Evolutionary conservation across 1,140 invertebrate species (phyloP).

Genomic region (Formica selysi): DNA sequence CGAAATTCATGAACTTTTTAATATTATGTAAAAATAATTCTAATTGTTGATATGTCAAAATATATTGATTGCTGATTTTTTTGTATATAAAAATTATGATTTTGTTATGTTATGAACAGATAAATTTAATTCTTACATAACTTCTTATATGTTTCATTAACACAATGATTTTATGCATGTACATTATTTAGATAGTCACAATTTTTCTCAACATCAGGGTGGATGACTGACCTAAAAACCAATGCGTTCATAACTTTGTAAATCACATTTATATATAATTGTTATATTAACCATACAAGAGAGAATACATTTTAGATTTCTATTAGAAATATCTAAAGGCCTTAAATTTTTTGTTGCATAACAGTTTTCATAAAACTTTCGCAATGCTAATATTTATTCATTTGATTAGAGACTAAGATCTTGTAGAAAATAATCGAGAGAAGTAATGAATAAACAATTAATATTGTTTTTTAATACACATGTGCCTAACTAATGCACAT

Average conservation of each 20-base stretch:
- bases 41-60: neutral
- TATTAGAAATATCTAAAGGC: constrained; percentile 34
- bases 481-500: constrained; percentile 40
- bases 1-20: neutral
- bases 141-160: neutral
- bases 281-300: neutral
- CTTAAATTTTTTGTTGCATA: constrained; percentile 17
- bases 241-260: constrained; percentile 53
- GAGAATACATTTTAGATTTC: constrained; percentile 19
- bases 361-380: constrained; percentile 2
- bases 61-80: neutral
- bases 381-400: constrained; percentile 12
- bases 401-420: constrained; percentile 41
- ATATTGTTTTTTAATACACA: constrained; percentile 15
- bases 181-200: neutral
- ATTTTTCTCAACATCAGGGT: constrained; percentile 9
- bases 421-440: neutral
- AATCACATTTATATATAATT: constrained; percentile 37
- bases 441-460: constrained; percentile 9
- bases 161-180: neutral
- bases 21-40: neutral
- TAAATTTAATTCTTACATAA: constrained; percentile 16
- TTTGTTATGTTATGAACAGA: neutral
- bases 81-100: neutral
- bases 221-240: constrained; percentile 37